Conservation (phyloP, 2,888 invertebrate genomes). For the Drosophila buzzatii region DNA sequence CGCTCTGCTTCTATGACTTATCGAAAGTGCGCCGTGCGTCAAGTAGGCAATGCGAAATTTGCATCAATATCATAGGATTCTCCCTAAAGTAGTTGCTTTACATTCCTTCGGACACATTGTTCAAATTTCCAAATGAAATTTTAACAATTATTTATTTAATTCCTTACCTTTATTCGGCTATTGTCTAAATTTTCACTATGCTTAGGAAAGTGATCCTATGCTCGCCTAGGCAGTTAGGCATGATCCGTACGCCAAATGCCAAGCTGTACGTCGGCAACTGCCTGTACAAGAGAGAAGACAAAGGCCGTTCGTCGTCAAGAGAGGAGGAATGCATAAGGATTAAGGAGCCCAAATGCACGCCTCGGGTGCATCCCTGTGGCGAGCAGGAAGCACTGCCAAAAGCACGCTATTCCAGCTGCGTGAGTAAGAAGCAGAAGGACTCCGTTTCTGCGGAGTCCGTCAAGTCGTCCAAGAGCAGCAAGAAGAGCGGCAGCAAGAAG, state of each 20-base stretch:
- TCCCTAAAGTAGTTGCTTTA: too few species aligned
- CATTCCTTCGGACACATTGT: neutral
- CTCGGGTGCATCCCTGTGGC: constrained; percentile 19
- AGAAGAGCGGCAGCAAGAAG: neutral
- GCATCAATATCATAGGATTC: neutral
- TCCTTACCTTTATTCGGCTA: neutral
- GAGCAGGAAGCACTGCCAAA: constrained; percentile 4
- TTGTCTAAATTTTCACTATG: constrained; percentile 1
- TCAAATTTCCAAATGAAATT: constrained; percentile 10
- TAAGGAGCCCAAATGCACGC: constrained; percentile 10
- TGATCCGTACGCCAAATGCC: neutral
- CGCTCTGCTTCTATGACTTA: too few species aligned
- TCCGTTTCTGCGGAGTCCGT: neutral
- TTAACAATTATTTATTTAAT: neutral
- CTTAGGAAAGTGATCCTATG: constrained; percentile 6
- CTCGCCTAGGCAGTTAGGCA: neutral
- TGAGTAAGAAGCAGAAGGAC: neutral
- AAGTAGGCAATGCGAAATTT: neutral
- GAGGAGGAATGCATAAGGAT: neutral
- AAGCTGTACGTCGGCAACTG: neutral
- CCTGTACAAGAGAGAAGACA: neutral
- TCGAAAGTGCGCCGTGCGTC: neutral
- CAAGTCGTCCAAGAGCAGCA: accelerated
- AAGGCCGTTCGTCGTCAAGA: accelerated
- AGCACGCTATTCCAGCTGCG: constrained; percentile 12